Base-by-base conservation (phyloP, 2,888 invertebrate species). In the Apodemia mormo region DNA sequence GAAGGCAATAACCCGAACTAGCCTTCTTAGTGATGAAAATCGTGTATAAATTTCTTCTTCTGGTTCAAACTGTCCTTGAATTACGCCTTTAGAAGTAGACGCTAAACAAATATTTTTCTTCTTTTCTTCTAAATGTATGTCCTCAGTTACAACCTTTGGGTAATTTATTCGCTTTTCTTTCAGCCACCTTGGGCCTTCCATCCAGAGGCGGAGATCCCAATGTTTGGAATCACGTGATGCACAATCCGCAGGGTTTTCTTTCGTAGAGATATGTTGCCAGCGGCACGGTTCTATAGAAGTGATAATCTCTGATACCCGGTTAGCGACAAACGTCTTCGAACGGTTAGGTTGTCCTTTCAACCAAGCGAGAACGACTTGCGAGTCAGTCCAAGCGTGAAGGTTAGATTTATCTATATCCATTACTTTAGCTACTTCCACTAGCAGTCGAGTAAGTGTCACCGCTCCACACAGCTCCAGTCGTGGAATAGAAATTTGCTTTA, bases 241-340 rank as follows among this genome's bases (percentile, higher is more conserved):
- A 64, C 71, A 74, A 69, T 82, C 81, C 0, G 79, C 80, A 1
- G 80, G 79, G 67, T 81, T 81, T 4, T 79, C 66, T 1, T 61
- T 65, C 0, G 77, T 56, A 12, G 67, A 30, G 4, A 73, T 75
- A 65, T 80, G 77, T 43, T 67, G 73, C 81, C 80, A 77, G 2
- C 73, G 70, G 12, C 61, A 9, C 6, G 56, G 49, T 12, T 74
- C 70, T 12, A 77, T 9, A 0, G 66, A 30, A 0, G 68, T 65
- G 14, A 77, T 66, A 7, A 81, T 78, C 43, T 77, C 76, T 0
- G 75, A 68, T 0, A 78, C 61, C 22, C 72, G 65, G 43, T 71
- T 73, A 0, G 66, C 71, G 2, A 74, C 69, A 52, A 72, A 74
- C 0, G 70, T 70, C 45, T 71, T 71, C 74, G 73, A 73, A 3